Base-by-base conservation (phyloP, 2,888 invertebrate genomes). In the Autographa pulchrina region DNA sequence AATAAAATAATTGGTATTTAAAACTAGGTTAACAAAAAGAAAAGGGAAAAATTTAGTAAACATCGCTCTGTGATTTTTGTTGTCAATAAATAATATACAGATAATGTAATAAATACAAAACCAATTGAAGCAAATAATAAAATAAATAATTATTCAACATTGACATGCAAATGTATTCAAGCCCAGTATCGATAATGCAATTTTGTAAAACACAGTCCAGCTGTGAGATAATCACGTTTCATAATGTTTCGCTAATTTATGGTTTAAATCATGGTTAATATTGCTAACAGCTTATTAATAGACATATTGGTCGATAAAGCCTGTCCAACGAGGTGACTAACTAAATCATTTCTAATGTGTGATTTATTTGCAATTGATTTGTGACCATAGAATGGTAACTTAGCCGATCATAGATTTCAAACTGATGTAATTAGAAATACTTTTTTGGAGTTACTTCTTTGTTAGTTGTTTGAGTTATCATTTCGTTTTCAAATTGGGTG, bases 201-300 rank as follows among this genome's bases (percentile, higher is more conserved):
- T 77, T 67, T 13, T 48, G n/a, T 66, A 64, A 70, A 71, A 77
- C 68, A 69, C 65, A n/a, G 70, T 80, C 70, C 32, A 18, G 56
- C n/a, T 18, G 43, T 68, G 69, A 80, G 70, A 69, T 80, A 78
- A 78, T 75, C 59, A 63, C 58, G 48, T 69, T 80, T 67, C 72
- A 71, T 62, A 72, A 71, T 65, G 63, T 48, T 31, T 7, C 3
- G 4, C 72, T 74, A 71, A 70, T 65, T 68, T 54, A 31, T 32
- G 59, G 67, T 59, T 76, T 70, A 68, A 74, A 76, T 76, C 65
- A 64, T 64, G 61, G 66, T 60, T 81, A 79, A 77, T 77, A 64
- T 68, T 38, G 64, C 62, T 79, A 71, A 81, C 78, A 62, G 60
- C 32, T 66, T 59, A 65, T 78, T 80, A 81, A 64, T 58, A 59